Evolutionary conservation across 2,888 invertebrate species (phyloP), one percentile per base, ranked within the genome.

Genomic region (Gymnoscelis rufifasciata): DNA sequence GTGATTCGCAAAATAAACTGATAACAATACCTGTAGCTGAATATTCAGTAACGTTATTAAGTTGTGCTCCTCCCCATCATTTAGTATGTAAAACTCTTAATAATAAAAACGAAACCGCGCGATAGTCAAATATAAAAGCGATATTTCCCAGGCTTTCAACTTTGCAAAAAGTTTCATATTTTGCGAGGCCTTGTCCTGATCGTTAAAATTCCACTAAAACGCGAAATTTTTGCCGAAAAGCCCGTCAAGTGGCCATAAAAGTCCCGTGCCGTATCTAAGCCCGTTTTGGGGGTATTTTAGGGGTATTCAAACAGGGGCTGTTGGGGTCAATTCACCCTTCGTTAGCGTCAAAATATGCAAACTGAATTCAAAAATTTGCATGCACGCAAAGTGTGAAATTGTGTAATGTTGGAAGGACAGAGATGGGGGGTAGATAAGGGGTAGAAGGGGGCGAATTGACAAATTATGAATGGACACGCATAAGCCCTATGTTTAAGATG

Each of bases 361-460:
- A 58, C 54, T 56, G 51, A 48, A 51, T 57, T 53, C 52, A 50
- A 50, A 52, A 56, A 64, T 66, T 62, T 65, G 51, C 62, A 62
- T 60, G 46, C 53, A 55, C 50, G 36, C 41, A 47, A 55, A 59
- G 64, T 62, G 62, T 64, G 57, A 64, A 60, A 62, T 63, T 59
- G 52, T 41, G 44, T 57, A 59, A 62, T 57, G 60, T 60, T 51
- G 38, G 37, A 47, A 50, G 39, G 54, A 50, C 43, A 56, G 58
- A 60, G 26, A 51, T 54, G 52, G 50, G 45, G 42, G 50, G 42
- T 50, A 50, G 15, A 3, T n/a, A 1, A 14, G 4, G 15, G 1
- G 0, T 23, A 6, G 6, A n/a, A 15, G 1, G 7, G 5, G 19
- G 6, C 10, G 5, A 19, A 35, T 2, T 35, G 35, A 35, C 35